Percentiles rank a stretch among this genome's conserved stretches.
Evolutionary conservation across 2,113 vertebrate species (phyloP).

Genomic region (Takifugu bimaculatus): DNA sequence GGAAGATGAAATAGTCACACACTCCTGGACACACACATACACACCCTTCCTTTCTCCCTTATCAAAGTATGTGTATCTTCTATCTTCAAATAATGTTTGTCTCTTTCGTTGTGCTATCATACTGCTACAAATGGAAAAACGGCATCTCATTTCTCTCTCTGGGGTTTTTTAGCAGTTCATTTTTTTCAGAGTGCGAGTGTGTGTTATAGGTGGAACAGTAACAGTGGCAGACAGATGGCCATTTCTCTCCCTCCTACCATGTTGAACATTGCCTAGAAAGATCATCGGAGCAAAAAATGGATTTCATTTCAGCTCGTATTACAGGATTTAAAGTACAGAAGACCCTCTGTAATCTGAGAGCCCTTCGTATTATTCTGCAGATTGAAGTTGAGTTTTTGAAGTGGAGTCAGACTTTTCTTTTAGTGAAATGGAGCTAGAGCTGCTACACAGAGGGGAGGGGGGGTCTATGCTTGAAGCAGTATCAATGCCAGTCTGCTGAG

Average conservation of each 20-base stretch:
- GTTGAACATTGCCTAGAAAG: constrained; percentile 70
- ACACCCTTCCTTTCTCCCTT: constrained; percentile 57
- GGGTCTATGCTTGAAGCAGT: constrained; percentile 43
- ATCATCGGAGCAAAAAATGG: constrained; percentile 74
- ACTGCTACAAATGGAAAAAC: constrained; percentile 76
- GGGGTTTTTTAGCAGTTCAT: constrained; percentile 68
- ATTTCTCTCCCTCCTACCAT: constrained; percentile 61
- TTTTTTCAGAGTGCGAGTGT: constrained; percentile 33
- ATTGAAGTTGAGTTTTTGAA: constrained; percentile 62
- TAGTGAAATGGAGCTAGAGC: constrained; percentile 46
- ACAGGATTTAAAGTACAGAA: constrained; percentile 67
- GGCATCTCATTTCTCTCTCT: constrained; percentile 75
- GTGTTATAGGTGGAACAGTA: constrained; percentile 55
- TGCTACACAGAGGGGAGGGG: constrained; percentile 37
- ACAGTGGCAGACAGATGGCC: constrained; percentile 63
- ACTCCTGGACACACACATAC: constrained; percentile 37
- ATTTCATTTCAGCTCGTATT: constrained; percentile 70
- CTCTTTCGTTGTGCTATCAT: constrained; percentile 76
- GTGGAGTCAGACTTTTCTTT: constrained; percentile 44
- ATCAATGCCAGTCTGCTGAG: constrained; percentile 23
- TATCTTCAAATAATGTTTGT: constrained; percentile 80
- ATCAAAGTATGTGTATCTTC: constrained; percentile 76
- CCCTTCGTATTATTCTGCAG: constrained; percentile 64
- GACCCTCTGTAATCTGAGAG: constrained; percentile 57
- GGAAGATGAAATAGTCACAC: constrained; percentile 87